These are phyloP conservation scores for Dascyllus trimaculatus DNA, from an alignment of 2,113 vertebrate species.

Conservation along the genomic window DNA sequence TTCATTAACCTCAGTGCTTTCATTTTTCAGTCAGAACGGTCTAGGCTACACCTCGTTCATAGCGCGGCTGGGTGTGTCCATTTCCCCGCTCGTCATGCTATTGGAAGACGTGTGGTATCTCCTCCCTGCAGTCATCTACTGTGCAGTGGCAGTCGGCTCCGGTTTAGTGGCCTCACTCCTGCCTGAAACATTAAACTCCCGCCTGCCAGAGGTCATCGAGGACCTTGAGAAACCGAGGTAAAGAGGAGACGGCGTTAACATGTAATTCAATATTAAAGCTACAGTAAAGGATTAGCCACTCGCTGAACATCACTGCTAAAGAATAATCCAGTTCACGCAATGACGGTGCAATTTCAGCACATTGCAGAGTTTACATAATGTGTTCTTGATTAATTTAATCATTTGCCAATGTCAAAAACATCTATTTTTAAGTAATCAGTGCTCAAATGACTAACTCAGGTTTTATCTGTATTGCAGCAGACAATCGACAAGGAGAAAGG, in stretches of 20 bases:
- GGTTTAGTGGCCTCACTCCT: constrained; percentile 82
- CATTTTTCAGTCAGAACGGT: constrained; percentile 87
- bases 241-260: not conserved
- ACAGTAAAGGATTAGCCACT: constrained; percentile 14
- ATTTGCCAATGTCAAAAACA: constrained; percentile 1
- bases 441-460: constrained; percentile 1
- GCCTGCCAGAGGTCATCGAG: constrained; percentile 87
- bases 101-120: constrained; percentile 86
- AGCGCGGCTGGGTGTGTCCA: constrained; percentile 86
- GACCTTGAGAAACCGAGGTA: constrained; percentile 88
- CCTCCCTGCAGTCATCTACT: constrained; percentile 83
- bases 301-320: constrained; percentile 7
- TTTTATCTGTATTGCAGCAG: constrained; percentile 51
- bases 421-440: not conserved
- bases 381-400: not conserved
- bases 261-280: constrained; percentile 39
- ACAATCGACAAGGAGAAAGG: constrained; percentile 8
- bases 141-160: constrained; percentile 77
- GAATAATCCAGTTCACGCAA: constrained; percentile 12
- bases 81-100: constrained; percentile 86
- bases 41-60: constrained; percentile 86
- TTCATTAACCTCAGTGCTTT: not conserved
- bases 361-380: not conserved
- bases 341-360: not conserved
- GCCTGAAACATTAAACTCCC: constrained; percentile 84